Base-by-base conservation (phyloP, 2,888 invertebrate genomes). In the Drosophila ezoana region DNA sequence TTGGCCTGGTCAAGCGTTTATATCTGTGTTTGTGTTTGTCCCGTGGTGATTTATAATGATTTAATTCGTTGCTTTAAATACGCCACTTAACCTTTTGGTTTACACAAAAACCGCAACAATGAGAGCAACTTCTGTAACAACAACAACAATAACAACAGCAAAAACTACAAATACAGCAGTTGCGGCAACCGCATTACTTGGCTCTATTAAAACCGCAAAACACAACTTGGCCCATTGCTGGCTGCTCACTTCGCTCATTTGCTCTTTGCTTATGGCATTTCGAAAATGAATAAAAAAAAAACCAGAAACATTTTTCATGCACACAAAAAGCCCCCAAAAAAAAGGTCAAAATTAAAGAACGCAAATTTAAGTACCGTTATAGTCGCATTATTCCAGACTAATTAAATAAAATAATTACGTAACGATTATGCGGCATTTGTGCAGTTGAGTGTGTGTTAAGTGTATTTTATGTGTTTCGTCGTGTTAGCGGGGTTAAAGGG, bases 181-280 rank as follows among this genome's bases (percentile, higher is more conserved):
- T 75, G 59, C 52, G 51, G 66, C 58, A 76, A 79, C 85, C 87
- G 71, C 82, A 81, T 76, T 87, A 83, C 83, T 83, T 83, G 86
- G 82, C 82, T 74, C 88, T 85, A 83, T 87, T 87, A 81, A 82
- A 83, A 76, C 83, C 83, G 47, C 83, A 87, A 79, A 74, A 70
- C 72, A 62, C 47, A 62, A 67, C 69, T 67, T 65, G 67, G 47
- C 67, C 35, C 32, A 43, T 13, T 52, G 57, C 60, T 52, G 43
- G n/a, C 35, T 43, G 40, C 35, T 51, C 53, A 35, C 44, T 53
- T 48, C 20, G 28, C 54, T 48, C 10, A 37, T 64, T 77, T 63
- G 38, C 59, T 57, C 62, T 41, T 67, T 40, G 54, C 56, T 59
- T 45, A 49, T 57, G 48, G 51, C 41, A 76, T 66, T 76, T 58